phyloP scores from a whole-genome alignment of 53 echinoderm and acorn worm genomes.

The Crossaster papposus region DNA sequence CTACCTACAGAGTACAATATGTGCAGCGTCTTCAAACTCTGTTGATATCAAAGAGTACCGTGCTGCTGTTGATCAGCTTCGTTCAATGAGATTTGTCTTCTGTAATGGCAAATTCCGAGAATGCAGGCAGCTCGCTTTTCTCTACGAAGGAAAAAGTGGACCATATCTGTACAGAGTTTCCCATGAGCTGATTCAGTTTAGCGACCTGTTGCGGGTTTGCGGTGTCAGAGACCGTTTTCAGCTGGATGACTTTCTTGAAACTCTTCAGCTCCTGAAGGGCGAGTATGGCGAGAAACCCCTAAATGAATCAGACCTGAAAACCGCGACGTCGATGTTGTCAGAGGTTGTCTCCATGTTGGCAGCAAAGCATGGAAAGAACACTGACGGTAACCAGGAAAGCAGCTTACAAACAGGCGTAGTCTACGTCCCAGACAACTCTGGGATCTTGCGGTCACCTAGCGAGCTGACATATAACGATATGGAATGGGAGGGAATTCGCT shows the following conservation, averaged over 20 bases:
- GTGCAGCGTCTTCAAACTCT: not conserved
- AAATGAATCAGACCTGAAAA: not conserved
- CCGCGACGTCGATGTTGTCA: constrained; percentile 34
- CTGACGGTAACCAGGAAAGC: not conserved
- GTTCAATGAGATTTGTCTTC: constrained; percentile 29
- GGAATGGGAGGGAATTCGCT: constrained; percentile 8
- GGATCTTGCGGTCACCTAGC: constrained; percentile 1
- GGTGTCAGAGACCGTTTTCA: constrained; percentile 45
- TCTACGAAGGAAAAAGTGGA: constrained; percentile 12
- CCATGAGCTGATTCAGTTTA: not conserved
- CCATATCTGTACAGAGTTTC: constrained; percentile 48
- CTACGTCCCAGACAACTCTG: constrained; percentile 24
- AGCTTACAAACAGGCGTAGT: not conserved
- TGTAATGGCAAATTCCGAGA: constrained; percentile 23
- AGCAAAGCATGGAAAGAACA: not conserved
- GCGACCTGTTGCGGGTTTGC: constrained; percentile 10
- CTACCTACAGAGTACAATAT: not conserved
- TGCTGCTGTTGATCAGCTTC: constrained; percentile 23
- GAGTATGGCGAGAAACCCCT: not conserved
- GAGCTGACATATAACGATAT: constrained; percentile 55
- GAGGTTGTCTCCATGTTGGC: constrained; percentile 1
- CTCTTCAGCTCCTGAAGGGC: not conserved
- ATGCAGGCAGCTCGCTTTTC: constrained; percentile 52
- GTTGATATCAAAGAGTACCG: not conserved
- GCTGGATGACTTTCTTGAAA: constrained; percentile 12